A percentile compares a stretch with the other conserved stretches of the same genome.
Conservation (phyloP, 2,888 invertebrate species). For the Agriopis leucophaearia region DNA sequence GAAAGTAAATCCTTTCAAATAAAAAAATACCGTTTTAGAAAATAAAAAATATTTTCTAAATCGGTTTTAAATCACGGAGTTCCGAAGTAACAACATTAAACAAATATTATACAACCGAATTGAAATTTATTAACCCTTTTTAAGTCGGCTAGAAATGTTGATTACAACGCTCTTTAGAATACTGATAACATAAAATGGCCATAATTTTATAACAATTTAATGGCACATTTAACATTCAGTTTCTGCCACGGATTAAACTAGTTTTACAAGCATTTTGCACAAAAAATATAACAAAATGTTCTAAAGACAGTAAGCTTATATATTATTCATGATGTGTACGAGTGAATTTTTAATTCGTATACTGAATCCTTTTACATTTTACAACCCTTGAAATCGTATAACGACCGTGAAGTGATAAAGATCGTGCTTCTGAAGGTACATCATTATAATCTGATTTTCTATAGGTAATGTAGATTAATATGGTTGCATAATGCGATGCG, state of each 20-base stretch:
- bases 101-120: no score
- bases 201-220: no score
- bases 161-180: neutral
- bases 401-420: conserved; percentile 12
- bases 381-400: conserved; percentile 10
- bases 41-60: no score
- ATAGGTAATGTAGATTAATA: conserved; percentile 22
- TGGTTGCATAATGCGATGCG: conserved; percentile 6
- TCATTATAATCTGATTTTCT: conserved; percentile 21
- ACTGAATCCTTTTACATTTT: conserved; percentile 9
- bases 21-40: no score
- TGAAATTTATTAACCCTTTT: no score
- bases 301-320: neutral
- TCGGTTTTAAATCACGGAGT: no score
- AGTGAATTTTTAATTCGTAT: neutral
- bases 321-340: neutral
- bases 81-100: no score
- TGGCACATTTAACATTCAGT: neutral
- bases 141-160: no score
- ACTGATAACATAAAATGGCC: no score
- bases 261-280: neutral
- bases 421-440: conserved; percentile 10
- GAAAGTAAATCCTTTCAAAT: no score
- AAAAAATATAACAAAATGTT: neutral
- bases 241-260: neutral